Evolutionary conservation across 2,888 invertebrate genomes (phyloP).

Genomic region (Epiblema foenella): DNA sequence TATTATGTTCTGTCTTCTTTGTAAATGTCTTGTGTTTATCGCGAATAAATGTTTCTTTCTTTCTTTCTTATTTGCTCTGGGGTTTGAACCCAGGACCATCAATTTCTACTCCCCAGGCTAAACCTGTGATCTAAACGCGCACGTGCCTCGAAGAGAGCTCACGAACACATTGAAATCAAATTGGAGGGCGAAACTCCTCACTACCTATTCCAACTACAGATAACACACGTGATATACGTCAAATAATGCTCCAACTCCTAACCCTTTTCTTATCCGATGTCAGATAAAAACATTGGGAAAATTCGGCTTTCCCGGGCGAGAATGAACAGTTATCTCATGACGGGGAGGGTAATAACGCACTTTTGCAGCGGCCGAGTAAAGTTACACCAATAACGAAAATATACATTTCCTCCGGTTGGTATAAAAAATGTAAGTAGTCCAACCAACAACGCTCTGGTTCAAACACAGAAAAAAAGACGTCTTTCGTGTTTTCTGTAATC

Average conservation of each 20-base stretch:
- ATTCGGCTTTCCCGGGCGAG: conserved; percentile 10
- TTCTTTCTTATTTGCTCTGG: too few relatives aligned
- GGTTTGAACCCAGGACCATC: too few relatives aligned
- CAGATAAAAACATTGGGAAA: conserved; percentile 25
- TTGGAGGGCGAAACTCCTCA: not conserved
- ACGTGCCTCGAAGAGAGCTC: not conserved
- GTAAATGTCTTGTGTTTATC: too few relatives aligned
- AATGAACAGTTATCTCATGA: conserved; percentile 27
- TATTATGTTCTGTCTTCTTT: too few relatives aligned
- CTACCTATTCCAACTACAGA: not conserved
- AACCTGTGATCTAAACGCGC: not conserved
- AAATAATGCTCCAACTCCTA: conserved; percentile 23
- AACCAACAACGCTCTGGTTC: not conserved
- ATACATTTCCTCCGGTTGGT: conserved; percentile 34
- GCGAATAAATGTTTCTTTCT: too few relatives aligned
- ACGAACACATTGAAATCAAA: not conserved
- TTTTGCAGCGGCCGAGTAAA: conserved; percentile 33
- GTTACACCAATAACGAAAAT: conserved; percentile 43
- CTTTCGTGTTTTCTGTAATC: too few relatives aligned
- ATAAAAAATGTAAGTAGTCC: conserved; percentile 24
- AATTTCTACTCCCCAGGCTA: too few relatives aligned
- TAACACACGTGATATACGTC: conserved; percentile 16
- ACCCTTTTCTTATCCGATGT: conserved; percentile 33
- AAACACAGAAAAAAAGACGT: too few relatives aligned
- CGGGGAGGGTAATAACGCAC: conserved; percentile 28